These are phyloP conservation scores for Drosophila meridionalis DNA, from an alignment of 2,888 invertebrate species.

Conservation along the genomic window DNA sequence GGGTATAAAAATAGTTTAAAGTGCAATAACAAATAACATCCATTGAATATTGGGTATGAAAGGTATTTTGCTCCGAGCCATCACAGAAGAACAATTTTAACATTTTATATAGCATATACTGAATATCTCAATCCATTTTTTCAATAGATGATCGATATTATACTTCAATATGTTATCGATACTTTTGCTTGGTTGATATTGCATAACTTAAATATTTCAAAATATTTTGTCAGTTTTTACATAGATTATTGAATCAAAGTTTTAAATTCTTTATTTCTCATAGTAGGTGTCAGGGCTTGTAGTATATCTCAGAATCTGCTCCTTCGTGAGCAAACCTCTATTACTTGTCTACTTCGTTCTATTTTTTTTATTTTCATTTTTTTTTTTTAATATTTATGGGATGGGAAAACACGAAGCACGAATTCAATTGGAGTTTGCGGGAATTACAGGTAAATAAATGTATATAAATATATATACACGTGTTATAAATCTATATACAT, in stretches of 20 bases:
- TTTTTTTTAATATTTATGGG: conserved; percentile 48
- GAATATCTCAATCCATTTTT: too few species aligned
- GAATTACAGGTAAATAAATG: conserved; percentile 20
- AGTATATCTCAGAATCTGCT: neutral
- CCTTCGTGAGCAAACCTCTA: neutral
- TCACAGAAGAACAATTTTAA: too few species aligned
- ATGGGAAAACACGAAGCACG: conserved; percentile 76
- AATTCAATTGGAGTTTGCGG: conserved; percentile 72
- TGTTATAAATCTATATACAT: conserved; percentile 15
- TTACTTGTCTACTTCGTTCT: conserved; percentile 5
- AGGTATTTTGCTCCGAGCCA: too few species aligned
- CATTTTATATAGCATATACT: too few species aligned
- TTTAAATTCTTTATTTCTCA: neutral
- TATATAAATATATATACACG: conserved; percentile 6
- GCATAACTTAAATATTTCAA: too few species aligned
- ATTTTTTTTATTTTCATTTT: neutral
- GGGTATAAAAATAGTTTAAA: too few species aligned
- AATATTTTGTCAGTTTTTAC: too few species aligned
- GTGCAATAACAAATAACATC: too few species aligned
- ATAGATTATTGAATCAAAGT: neutral
- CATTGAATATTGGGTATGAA: too few species aligned
- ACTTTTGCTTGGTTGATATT: too few species aligned
- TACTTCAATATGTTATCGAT: too few species aligned
- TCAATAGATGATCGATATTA: too few species aligned
- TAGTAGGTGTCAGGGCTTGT: neutral